Evolutionary conservation across 2,888 invertebrate species (phyloP).

Genomic region (Omphaloscelis lunosa): DNA sequence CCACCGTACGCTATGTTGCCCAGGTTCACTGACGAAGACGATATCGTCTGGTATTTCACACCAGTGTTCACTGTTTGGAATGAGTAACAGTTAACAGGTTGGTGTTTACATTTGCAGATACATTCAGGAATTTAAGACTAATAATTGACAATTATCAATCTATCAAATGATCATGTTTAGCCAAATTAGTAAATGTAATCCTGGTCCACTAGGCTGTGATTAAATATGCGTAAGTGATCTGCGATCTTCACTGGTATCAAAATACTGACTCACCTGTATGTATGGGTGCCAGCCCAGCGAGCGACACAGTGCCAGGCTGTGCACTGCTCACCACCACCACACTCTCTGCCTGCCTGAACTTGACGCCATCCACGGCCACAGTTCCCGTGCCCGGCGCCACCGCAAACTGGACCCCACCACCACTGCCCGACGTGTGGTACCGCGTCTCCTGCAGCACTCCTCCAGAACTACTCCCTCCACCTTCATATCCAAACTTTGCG

Average conservation of each 20-base stretch:
- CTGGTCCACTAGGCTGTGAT: not conserved
- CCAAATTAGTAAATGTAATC: not conserved
- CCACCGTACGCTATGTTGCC: constrained; percentile 87
- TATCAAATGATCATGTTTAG: not conserved
- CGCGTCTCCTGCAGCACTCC: constrained; percentile 85
- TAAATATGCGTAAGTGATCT: not conserved
- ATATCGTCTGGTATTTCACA: constrained; percentile 89
- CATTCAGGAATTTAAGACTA: not conserved
- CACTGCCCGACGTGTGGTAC: constrained; percentile 79
- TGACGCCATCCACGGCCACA: constrained; percentile 88
- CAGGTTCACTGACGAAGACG: constrained; percentile 86
- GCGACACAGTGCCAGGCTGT: constrained; percentile 87
- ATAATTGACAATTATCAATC: too few relatives aligned
- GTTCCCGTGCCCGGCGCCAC: constrained; percentile 77
- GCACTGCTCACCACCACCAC: constrained; percentile 88
- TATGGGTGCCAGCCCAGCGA: constrained; percentile 84
- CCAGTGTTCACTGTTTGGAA: constrained; percentile 83
- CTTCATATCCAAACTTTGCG: constrained; percentile 92
- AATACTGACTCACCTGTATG: constrained; percentile 79
- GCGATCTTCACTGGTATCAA: constrained; percentile 10
- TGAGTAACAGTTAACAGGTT: constrained; percentile 19
- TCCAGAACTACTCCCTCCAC: constrained; percentile 75
- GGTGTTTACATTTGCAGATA: constrained; percentile 23
- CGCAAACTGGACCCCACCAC: constrained; percentile 82
- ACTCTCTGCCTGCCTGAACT: constrained; percentile 91